Base-by-base conservation (phyloP, 2,888 invertebrate species). In the Tholera decimalis region DNA sequence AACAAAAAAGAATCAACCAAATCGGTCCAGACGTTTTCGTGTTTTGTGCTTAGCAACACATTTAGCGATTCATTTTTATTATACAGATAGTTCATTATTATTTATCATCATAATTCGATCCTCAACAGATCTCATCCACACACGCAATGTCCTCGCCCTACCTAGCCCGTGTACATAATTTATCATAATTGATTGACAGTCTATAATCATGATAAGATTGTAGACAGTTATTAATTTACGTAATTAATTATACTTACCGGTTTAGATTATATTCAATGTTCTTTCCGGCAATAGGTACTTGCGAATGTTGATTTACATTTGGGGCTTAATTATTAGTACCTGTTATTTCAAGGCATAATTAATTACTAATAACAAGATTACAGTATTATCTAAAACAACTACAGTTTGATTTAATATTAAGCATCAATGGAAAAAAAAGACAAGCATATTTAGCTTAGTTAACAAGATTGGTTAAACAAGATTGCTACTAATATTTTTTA, bases 211-310 rank as follows among this genome's bases (percentile, higher is more conserved):
- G 13, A 49, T 67, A 44, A 50, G 30, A 67, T 33, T 15, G 7
- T 51, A 26, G 43, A 37, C 41, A 35, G 41, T 37, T 30, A 51
- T 69, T 59, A 18, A 59, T 50, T 11, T 37, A 18, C 18, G 13
- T 20, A 13, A 24, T 49, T 49, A 30, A 67, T 33, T 18, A 39
- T 69, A 60, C 50, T 33, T 22, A 9, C 18, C 33, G 11, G 13
- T 43, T 41, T 35, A 43, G 41, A 58, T 68, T 49, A 59, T 26
- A 35, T n/a, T 59, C 8, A 3, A 35, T 59, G 37, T 37, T n/a
- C 24, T 44, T 50, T 67, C 39, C 39, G 28, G 39, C 49, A 22
- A 7, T 53, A 39, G 26, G 18, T 28, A 37, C 44, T 64, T 35
- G 24, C 15, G 18, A 22, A 68, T n/a, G n/a, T n/a, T n/a, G n/a